Evolutionary conservation across 2,888 invertebrate species (phyloP).

Genomic region (Noctua janthe): DNA sequence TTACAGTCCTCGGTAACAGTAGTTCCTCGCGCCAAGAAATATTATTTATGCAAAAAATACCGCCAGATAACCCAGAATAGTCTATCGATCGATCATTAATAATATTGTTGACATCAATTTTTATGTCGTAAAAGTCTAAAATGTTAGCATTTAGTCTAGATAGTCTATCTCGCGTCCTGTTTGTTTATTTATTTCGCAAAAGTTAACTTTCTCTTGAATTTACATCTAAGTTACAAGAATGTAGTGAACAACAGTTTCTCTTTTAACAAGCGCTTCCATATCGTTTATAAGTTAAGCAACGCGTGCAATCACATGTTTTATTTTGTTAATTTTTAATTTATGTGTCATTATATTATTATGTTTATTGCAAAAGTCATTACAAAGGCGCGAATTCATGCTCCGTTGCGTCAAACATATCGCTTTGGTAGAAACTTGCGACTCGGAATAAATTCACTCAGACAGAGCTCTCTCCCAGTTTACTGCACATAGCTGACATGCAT

Average conservation of each 20-base stretch:
- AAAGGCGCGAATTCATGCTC: slow-evolving; percentile 55
- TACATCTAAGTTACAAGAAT: slow-evolving; percentile 45
- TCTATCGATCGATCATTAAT: slow-evolving; percentile 12
- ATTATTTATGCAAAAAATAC: slow-evolving; percentile 30
- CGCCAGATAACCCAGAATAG: slow-evolving; percentile 18
- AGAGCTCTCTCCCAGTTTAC: slow-evolving; percentile 47
- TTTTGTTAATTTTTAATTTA: slow-evolving; percentile 29
- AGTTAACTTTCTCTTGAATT: slow-evolving; percentile 62
- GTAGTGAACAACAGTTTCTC: slow-evolving; percentile 37
- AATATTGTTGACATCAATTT: slow-evolving; percentile 41
- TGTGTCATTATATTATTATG: slow-evolving; percentile 41
- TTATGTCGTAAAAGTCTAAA: slow-evolving; percentile 11
- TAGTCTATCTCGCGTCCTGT: slow-evolving; percentile 29
- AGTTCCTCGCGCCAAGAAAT: slow-evolving; percentile 33
- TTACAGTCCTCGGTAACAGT: slow-evolving; percentile 48
- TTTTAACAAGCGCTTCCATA: slow-evolving; percentile 28
- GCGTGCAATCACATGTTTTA: slow-evolving; percentile 21
- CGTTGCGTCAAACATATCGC: slow-evolving; percentile 46
- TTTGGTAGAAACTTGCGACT: slow-evolving; percentile 41
- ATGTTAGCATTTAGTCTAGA: slow-evolving; percentile 12
- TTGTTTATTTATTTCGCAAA: slow-evolving; percentile 54
- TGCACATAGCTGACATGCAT: slow-evolving; percentile 8
- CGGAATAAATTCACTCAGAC: slow-evolving; percentile 35
- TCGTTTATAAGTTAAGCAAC: slow-evolving; percentile 19
- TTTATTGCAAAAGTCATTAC: slow-evolving; percentile 45